Conservation (phyloP, 2,888 invertebrate genomes). For the Dioctria linearis region DNA sequence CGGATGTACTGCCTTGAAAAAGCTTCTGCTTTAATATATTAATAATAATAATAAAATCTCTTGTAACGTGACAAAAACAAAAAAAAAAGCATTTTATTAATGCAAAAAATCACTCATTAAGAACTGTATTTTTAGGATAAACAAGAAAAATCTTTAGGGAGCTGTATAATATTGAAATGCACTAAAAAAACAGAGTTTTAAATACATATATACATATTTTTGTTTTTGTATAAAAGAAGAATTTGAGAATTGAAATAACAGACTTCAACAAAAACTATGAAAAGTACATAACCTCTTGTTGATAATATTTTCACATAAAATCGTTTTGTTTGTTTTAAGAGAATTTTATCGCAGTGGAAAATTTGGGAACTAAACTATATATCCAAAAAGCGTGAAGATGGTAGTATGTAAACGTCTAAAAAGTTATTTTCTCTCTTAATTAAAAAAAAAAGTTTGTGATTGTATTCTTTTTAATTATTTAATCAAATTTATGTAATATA, state of each 20-base stretch:
- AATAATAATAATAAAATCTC: not conserved
- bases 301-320: not conserved
- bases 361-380: not conserved
- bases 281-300: not conserved
- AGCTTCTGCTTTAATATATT: not conserved
- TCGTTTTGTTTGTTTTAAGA: conserved; percentile 4
- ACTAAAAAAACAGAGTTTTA: conserved; percentile 24
- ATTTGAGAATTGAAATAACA: conserved; percentile 51
- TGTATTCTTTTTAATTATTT: no score
- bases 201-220: not conserved
- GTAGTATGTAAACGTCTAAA: no score
- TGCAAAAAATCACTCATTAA: not conserved
- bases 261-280: conserved; percentile 6
- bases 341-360: conserved; percentile 40
- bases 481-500: no score
- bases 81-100: not conserved
- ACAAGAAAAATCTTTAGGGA: not conserved
- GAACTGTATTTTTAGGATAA: not conserved
- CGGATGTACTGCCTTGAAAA: not conserved
- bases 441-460: no score
- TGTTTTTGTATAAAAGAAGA: conserved; percentile 44
- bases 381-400: no score
- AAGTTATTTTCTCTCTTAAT: no score
- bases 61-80: no score
- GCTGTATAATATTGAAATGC: conserved; percentile 54